Conservation (phyloP, 2,797 vertebrate species). For the Gallinago solitaria region DNA sequence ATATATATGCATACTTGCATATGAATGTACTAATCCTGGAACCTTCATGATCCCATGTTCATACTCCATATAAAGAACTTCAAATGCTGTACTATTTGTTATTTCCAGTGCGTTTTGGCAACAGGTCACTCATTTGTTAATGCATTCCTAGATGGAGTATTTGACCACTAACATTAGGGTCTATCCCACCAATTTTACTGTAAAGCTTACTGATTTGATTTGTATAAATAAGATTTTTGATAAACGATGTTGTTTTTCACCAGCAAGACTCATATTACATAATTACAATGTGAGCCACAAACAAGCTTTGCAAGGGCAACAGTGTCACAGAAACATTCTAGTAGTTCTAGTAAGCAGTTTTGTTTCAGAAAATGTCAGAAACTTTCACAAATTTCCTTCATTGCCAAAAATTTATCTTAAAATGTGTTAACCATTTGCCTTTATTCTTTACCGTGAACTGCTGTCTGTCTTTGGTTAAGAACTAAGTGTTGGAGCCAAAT, state of each 20-base stretch:
- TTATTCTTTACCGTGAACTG: background rate
- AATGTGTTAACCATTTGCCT: constrained; percentile 59
- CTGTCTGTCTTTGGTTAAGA: constrained; percentile 37
- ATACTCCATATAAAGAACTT: background rate
- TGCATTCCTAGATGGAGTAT: background rate
- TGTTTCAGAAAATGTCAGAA: background rate
- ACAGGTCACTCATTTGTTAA: background rate
- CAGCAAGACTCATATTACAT: background rate
- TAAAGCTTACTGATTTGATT: background rate
- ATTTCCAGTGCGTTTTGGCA: background rate
- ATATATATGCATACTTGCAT: background rate
- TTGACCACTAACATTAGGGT: background rate
- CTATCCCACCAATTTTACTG: background rate
- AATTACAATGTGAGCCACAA: background rate
- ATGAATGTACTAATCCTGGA: background rate
- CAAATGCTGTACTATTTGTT: background rate
- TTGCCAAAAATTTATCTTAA: constrained; percentile 60
- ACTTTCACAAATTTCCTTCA: constrained; percentile 41
- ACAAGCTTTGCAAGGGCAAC: background rate
- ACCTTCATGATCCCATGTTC: background rate
- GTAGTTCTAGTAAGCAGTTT: background rate
- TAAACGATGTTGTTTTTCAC: background rate
- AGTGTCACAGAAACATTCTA: background rate
- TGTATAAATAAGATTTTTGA: background rate
- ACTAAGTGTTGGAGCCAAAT: constrained; percentile 11